phyloP scores from a whole-genome alignment of 2,113 vertebrate genomes.

The Mionectes macconnelli region DNA sequence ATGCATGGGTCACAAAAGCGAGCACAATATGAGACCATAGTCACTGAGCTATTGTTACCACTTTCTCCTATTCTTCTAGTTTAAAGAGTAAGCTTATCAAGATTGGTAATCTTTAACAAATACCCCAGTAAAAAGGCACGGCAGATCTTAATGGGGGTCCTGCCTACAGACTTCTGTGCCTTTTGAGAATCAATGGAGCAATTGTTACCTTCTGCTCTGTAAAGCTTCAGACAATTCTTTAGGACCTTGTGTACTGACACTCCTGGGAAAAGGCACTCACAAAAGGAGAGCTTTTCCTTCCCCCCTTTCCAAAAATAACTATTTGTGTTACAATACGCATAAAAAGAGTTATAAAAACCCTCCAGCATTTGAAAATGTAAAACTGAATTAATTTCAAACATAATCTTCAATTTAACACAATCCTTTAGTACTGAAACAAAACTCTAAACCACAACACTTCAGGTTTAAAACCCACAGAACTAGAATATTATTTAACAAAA shows the following conservation, averaged over 20 bases:
- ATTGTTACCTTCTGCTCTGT: conserved; percentile 72
- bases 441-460: neutral
- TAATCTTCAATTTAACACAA: neutral
- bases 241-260: conserved; percentile 58
- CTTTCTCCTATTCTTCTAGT: conserved; percentile 59
- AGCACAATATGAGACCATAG: conserved; percentile 48
- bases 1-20: conserved; percentile 42
- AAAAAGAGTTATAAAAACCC: conserved; percentile 5
- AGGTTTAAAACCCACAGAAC: neutral
- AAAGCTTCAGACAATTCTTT: conserved; percentile 68
- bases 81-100: conserved; percentile 63
- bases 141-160: conserved; percentile 45
- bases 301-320: conserved; percentile 21
- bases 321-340: conserved; percentile 7
- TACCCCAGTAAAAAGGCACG: conserved; percentile 53
- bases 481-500: neutral
- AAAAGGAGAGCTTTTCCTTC: conserved; percentile 20
- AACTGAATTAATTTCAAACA: neutral
- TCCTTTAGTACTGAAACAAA: neutral
- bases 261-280: conserved; percentile 68
- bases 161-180: conserved; percentile 60
- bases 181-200: conserved; percentile 72
- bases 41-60: conserved; percentile 53
- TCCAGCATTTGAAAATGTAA: neutral
- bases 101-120: conserved; percentile 75